Evolutionary conservation across 1,140 invertebrate genomes (phyloP), one percentile per base, ranked within the genome.

Genomic region (Micrasema longulum): DNA sequence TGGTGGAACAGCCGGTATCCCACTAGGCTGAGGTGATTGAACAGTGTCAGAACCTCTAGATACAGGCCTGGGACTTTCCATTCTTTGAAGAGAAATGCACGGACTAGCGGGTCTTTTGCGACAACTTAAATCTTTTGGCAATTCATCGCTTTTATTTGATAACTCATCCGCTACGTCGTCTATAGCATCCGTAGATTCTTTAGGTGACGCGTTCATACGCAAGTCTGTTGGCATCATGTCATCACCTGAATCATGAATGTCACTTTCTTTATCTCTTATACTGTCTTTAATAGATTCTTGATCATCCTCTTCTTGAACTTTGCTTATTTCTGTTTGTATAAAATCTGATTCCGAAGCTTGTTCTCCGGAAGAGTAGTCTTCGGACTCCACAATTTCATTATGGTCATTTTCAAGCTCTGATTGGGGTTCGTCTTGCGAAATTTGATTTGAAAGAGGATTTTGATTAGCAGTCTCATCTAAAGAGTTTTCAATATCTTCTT

Each of bases 1-100:
- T 2, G 85, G 87, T 16, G 87, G 87, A 14, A 88, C 83, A 12
- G 88, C 87, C 26, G 89, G 88, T 38, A 91, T 88, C 1, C 88
- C 88, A 73, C 88, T 90, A 0, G 89, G 88, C 68, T 89, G 89
- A 0, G 89, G 89, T 1, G 89, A 90, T 64, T 88, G 87, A 78
- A 88, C 87, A 11, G 89, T 87, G 66, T 89, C 88, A 0, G 88
- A 89, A 71, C 86, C 86, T 65, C 87, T 84, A 0, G 89, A 89
- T 2, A 84, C 83, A 38, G 88, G 86, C 38, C 88, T 80, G 2
- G 85, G 84, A 73, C 83, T 78, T 20, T 83, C 81, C 63, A 77
- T 79, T 60, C 83, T 76, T 53, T 80, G 76, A 63, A 83, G 84
- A 16, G 85, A 83, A 45, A 82, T 80, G 66, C 81, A 79, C 20